Evolutionary conservation across 23 tunicate genomes (phyloP).

Genomic region (Aplidium turbinatum): DNA sequence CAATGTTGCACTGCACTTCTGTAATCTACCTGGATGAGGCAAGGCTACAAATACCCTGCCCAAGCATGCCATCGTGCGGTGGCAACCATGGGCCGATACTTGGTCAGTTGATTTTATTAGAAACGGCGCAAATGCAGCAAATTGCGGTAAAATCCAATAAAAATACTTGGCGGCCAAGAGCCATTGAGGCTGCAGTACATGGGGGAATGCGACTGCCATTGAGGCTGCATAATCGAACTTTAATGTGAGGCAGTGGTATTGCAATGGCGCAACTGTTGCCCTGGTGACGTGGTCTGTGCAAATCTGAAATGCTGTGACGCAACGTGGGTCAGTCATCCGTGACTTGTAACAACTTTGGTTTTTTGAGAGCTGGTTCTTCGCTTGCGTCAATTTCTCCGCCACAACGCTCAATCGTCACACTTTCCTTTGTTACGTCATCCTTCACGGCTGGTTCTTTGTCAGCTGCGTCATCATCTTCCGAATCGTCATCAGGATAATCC

Average conservation of each 20-base stretch:
- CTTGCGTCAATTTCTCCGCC: slow-evolving; percentile 2
- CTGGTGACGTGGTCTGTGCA: no score
- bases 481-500: slow-evolving; percentile 90
- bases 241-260: no score
- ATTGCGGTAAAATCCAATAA: no score
- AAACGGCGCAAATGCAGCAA: no score
- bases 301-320: neutral
- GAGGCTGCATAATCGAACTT: neutral
- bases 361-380: slow-evolving; percentile 64
- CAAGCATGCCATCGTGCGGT: no score
- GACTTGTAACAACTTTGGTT: slow-evolving; percentile 50
- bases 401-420: neutral
- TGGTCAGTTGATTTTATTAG: no score
- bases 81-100: no score
- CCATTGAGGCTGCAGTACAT: neutral
- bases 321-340: slow-evolving; percentile 32
- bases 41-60: no score
- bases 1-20: no score
- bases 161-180: neutral
- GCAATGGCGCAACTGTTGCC: no score
- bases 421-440: neutral
- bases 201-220: neutral
- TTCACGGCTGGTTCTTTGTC: neutral
- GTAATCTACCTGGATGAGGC: no score
- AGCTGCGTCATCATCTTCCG: slow-evolving; percentile 62